Percentiles rank a stretch among this genome's conserved stretches.
These are phyloP conservation scores for Akabosia matsudoensis DNA, from an alignment of 1,140 invertebrate species.

Conservation along the genomic window DNA sequence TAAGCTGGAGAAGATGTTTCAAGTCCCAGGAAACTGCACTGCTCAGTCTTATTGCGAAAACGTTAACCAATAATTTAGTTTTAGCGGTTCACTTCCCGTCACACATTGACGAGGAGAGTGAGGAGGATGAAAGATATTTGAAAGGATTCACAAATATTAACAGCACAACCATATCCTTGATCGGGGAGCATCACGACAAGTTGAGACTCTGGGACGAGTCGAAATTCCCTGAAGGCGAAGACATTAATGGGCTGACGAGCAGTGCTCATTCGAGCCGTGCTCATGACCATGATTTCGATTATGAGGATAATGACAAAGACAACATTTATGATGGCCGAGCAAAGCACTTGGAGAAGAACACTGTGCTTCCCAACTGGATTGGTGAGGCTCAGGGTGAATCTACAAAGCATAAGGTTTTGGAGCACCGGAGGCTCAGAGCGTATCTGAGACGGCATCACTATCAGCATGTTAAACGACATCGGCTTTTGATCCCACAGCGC, in stretches of 20 bases:
- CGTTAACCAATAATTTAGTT: not conserved
- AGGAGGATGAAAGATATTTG: conserved; percentile 6
- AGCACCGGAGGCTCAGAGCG: not conserved
- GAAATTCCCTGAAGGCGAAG: not conserved
- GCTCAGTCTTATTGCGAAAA: not conserved
- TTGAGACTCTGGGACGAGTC: not conserved
- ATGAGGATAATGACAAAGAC: not conserved
- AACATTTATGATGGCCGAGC: not conserved
- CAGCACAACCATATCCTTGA: not conserved
- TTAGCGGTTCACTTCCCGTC: not conserved
- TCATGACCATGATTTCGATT: conserved; percentile 10
- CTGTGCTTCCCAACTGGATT: not conserved
- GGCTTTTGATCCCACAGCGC: not conserved
- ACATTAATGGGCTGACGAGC: not conserved
- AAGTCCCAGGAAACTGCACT: not conserved
- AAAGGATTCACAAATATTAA: not conserved
- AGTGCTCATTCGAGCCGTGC: not conserved
- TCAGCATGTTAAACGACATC: conserved; percentile 3
- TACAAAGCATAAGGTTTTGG: not conserved
- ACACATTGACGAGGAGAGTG: conserved; percentile 1
- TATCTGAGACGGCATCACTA: conserved; percentile 5
- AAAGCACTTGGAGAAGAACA: not conserved
- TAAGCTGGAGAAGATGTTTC: conserved; percentile 31
- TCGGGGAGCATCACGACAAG: not conserved
- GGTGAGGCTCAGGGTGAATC: not conserved